Conservation (phyloP, 2,797 vertebrate genomes). For the Spea hammondii region DNA sequence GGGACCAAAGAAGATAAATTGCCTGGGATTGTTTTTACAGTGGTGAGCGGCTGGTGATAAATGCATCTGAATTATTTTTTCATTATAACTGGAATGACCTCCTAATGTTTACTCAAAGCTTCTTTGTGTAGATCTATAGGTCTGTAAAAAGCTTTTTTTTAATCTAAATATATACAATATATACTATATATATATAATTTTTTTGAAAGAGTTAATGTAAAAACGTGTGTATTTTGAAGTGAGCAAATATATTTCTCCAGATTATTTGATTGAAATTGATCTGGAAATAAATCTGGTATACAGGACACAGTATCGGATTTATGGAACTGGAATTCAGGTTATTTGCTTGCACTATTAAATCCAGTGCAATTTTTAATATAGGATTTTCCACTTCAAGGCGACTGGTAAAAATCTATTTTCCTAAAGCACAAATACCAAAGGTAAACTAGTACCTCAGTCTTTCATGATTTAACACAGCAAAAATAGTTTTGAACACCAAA, state of each 20-base stretch:
- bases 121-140: constrained; percentile 31
- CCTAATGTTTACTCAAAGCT: constrained; percentile 50
- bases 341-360: constrained; percentile 1
- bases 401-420: not conserved
- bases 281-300: constrained; percentile 7
- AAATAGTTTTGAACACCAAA: not conserved
- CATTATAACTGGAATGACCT: constrained; percentile 48
- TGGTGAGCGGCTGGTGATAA: constrained; percentile 41
- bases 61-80: constrained; percentile 51
- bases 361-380: not conserved
- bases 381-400: constrained; percentile 8
- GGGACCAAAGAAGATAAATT: constrained; percentile 48
- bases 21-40: constrained; percentile 48
- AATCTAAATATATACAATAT: not conserved
- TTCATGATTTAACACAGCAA: not conserved
- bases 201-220: not conserved
- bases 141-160: constrained; percentile 25
- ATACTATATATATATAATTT: not conserved
- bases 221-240: not conserved
- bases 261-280: constrained; percentile 28
- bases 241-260: constrained; percentile 4
- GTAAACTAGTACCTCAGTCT: not conserved
- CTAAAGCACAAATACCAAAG: not conserved
- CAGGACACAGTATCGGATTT: not conserved
- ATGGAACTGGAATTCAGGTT: not conserved